Base-by-base conservation (phyloP, 2,113 vertebrate genomes). In the Siniperca chuatsi region DNA sequence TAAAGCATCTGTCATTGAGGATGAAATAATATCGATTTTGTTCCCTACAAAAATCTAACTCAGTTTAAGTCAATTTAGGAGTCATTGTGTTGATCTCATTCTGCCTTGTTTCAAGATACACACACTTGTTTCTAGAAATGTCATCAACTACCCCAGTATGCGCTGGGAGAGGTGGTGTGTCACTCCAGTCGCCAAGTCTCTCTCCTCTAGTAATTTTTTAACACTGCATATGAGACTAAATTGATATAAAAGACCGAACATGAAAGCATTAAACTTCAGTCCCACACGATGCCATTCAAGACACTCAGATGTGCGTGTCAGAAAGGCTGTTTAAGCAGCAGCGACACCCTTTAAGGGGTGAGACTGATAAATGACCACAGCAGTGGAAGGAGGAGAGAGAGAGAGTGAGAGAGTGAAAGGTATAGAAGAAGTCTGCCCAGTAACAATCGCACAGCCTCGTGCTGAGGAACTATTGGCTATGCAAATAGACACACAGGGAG, bases 381-480 rank as follows among this genome's bases (percentile, higher is more conserved):
- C 52, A 81, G 67, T 23, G 9, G 29, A 13, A n/a, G 23, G 48
- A 75, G 72, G 69, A 42, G 74, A 75, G 75, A 71, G 77, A 18
- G 83, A 40, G 72, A 66, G 75, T 29, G 29, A 73, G 54, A 81
- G 74, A 58, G 55, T 69, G 86, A 18, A 23, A 72, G 77, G 81
- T 82, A 74, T 75, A 75, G 79, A 72, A 87, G 92, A 95, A 97
- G 95, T 98, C 97, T 98, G 97, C 98, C 98, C 97, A 95, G 98
- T 98, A 98, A 99, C 97, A 97, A 96, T 96, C 95, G 94, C 95
- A 94, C 95, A 95, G 95, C 95, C 95, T 96, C 94, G 91, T 89
- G 94, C 94, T 94, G 95, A 94, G 94, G 96, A 97, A 96, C 97
- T 93, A 98, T 98, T 99, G 98, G 98, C 97, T 99, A 96, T 96